Evolutionary conservation across 2,888 invertebrate species (phyloP).

Genomic region (Euplexia lucipara): DNA sequence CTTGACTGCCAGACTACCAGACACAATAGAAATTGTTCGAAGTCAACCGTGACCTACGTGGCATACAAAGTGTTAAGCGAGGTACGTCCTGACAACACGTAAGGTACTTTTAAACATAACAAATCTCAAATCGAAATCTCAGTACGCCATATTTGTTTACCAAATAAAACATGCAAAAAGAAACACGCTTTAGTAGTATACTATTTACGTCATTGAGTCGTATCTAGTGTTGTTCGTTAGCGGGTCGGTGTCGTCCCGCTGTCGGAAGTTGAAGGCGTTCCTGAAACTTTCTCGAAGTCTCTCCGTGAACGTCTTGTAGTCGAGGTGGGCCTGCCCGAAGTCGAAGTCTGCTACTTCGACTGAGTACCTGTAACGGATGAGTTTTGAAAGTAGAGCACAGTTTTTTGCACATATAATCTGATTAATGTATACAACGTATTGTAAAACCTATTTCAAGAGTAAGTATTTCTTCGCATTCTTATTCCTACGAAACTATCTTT

Average conservation of each 20-base stretch:
- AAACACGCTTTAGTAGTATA: constrained; percentile 9
- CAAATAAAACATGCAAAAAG: constrained; percentile 10
- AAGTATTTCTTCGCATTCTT: no score
- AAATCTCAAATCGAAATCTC: background rate
- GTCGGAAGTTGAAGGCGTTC: constrained; percentile 82
- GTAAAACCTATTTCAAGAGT: no score
- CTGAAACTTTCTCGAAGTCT: constrained; percentile 94
- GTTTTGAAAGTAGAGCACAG: constrained; percentile 1
- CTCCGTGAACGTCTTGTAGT: constrained; percentile 96
- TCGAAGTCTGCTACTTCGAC: constrained; percentile 98
- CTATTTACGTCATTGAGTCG: constrained; percentile 90
- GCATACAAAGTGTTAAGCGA: no score
- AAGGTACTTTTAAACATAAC: background rate
- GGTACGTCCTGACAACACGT: background rate
- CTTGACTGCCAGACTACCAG: no score
- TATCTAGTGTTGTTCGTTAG: constrained; percentile 87
- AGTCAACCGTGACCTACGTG: no score
- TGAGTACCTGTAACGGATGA: constrained; percentile 90
- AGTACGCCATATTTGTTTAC: constrained; percentile 29
- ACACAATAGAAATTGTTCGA: no score
- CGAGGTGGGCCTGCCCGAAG: constrained; percentile 96
- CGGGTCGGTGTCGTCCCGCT: constrained; percentile 82
- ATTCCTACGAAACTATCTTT: no score
- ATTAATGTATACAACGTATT: no score
- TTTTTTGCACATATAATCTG: no score